phyloP scores from a whole-genome alignment of 2,888 invertebrate species.

The Stictocephala bisonia region DNA sequence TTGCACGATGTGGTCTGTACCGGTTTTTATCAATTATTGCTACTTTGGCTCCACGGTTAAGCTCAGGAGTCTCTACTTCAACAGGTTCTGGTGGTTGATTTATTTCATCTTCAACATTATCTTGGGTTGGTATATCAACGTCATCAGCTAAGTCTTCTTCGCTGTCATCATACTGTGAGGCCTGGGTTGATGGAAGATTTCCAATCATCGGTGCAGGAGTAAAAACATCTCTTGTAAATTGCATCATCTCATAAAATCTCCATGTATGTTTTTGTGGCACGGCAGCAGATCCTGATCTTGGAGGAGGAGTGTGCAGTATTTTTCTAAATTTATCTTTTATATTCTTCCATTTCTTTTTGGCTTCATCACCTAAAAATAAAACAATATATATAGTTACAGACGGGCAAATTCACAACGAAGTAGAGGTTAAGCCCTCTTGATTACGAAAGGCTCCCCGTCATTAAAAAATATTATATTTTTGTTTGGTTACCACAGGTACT shows the following conservation, averaged over 20 bases:
- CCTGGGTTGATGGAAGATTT: background rate
- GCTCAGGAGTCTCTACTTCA: background rate
- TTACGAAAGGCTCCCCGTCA: too few relatives aligned
- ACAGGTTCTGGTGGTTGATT: too few relatives aligned
- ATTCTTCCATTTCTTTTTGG: slow-evolving; percentile 25
- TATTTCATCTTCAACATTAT: background rate
- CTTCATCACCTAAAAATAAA: too few relatives aligned
- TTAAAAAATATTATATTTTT: too few relatives aligned
- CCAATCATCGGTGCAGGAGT: background rate
- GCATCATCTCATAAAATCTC: background rate
- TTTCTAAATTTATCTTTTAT: slow-evolving; percentile 5
- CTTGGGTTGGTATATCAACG: background rate
- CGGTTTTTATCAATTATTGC: background rate
- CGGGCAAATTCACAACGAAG: too few relatives aligned
- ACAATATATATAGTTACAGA: too few relatives aligned
- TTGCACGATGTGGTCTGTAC: slow-evolving; percentile 12
- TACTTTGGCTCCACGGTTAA: background rate
- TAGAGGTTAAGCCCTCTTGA: too few relatives aligned
- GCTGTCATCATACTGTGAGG: background rate
- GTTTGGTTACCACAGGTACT: too few relatives aligned
- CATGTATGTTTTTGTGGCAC: background rate
- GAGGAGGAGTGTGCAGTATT: slow-evolving; percentile 3
- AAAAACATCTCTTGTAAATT: background rate
- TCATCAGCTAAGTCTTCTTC: background rate
- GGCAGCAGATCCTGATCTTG: slow-evolving; percentile 17